Base-by-base conservation (phyloP, 2,888 invertebrate genomes). In the Thyatira batis region DNA sequence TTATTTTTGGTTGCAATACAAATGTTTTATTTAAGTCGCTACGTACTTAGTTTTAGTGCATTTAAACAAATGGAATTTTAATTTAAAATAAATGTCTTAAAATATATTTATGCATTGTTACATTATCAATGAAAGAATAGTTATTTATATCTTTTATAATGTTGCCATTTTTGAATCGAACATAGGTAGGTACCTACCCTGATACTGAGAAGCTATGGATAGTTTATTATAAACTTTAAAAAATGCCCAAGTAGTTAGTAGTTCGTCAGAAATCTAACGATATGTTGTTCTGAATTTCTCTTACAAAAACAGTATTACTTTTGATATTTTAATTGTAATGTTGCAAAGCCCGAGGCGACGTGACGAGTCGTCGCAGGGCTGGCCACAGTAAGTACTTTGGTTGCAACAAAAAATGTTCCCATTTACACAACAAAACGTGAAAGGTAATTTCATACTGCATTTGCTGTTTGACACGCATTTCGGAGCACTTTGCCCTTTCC, bases 401-500 rank as follows among this genome's bases (percentile, higher is more conserved):
- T 49, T 21, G 53, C 71, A 68, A 84, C 84, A 90, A 91, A 91
- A 91, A 90, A 71, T 72, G 83, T 69, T 84, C 87, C 87, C 85
- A 85, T 87, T 90, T 88, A 81, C 80, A 77, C 82, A 82, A 84
- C 81, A 84, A 85, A 88, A 82, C 89, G 89, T 89, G 91, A 88
- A 85, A 88, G 78, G 79, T 85, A 91, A 91, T 91, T 91, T 91
- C 89, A 90, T 89, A 89, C 76, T 84, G 82, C 79, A 85, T 89
- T 91, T 89, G 85, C 80, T 77, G 75, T 87, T 87, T 82, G 83
- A 84, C 82, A 88, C 86, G 86, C 82, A 77, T 83, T 74, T 64
- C 73, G 75, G 70, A 76, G 82, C 82, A 84, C 82, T 85, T 87
- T 86, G 85, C 88, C 90, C 86, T 89, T 84, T 84, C 79, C 78